A percentile compares a stretch with the other conserved stretches of the same genome.
Conservation (phyloP, 2,888 invertebrate genomes). For the Agrotis clavis region DNA sequence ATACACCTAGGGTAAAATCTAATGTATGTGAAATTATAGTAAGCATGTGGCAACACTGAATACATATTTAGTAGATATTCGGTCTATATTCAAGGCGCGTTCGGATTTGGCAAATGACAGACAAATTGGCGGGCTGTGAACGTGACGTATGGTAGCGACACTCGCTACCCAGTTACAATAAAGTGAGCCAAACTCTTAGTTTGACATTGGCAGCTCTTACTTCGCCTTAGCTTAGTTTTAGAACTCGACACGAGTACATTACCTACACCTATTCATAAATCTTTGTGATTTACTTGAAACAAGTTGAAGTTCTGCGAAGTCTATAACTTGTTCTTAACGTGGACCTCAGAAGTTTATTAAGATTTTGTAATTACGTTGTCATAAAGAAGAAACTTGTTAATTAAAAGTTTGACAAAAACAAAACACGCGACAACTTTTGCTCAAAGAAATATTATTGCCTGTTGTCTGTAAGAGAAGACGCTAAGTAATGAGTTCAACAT, state of each 20-base stretch:
- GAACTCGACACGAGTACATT: conserved; percentile 47
- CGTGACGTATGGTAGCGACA: conserved; percentile 81
- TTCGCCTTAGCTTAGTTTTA: conserved; percentile 52
- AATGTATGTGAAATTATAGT: conserved; percentile 67
- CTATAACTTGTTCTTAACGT: conserved; percentile 24
- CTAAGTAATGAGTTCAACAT: too few species aligned
- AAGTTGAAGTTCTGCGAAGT: conserved; percentile 31
- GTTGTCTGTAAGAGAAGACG: neutral
- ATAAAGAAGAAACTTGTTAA: neutral
- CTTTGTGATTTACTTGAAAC: conserved; percentile 46
- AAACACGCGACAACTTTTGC: too few species aligned
- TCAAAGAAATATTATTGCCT: neutral
- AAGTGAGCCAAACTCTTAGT: conserved; percentile 65
- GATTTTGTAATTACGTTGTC: conserved; percentile 24
- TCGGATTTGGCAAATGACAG: conserved; percentile 85
- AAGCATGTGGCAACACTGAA: conserved; percentile 62
- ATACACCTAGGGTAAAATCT: conserved; percentile 57
- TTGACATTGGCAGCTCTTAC: conserved; percentile 64
- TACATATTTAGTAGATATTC: conserved; percentile 69
- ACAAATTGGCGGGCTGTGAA: conserved; percentile 82
- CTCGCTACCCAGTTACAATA: conserved; percentile 68
- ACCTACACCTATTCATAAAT: conserved; percentile 48
- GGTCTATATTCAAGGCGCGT: conserved; percentile 78
- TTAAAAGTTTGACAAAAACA: neutral
- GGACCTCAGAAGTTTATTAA: conserved; percentile 9